Conservation (phyloP, 2,113 vertebrate genomes). For the Erythrocercus mccallii region DNA sequence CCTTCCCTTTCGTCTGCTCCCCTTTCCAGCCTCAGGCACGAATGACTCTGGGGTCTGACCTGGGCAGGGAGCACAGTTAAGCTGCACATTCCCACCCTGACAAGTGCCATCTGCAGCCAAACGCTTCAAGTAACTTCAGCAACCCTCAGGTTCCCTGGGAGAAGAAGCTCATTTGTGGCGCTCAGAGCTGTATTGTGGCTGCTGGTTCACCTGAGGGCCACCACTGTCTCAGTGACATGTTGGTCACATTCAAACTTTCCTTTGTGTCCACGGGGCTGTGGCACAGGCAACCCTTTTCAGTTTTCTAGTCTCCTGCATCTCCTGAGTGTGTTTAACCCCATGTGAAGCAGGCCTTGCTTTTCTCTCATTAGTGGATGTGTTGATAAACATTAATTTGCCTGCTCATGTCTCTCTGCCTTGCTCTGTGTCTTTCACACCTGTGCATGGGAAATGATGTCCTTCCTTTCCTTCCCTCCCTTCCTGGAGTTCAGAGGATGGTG, state of each 20-base stretch:
- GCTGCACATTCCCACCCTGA: neutral
- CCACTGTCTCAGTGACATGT: rapidly evolving
- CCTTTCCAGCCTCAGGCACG: rapidly evolving
- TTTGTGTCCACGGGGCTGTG: neutral
- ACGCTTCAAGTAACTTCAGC: neutral
- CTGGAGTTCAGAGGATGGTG: neutral
- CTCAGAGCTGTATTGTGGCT: neutral
- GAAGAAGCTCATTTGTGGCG: neutral
- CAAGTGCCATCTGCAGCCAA: neutral
- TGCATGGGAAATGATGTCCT: neutral
- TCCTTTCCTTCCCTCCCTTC: neutral
- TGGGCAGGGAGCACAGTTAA: neutral
- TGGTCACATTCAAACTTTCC: neutral
- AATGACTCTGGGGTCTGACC: neutral
- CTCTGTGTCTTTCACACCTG: neutral
- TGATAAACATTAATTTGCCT: neutral
- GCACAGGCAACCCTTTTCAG: neutral
- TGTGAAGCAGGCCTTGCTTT: neutral
- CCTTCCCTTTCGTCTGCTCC: neutral
- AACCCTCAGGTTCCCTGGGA: neutral
- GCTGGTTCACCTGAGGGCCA: neutral
- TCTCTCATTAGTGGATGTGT: neutral
- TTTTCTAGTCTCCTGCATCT: neutral
- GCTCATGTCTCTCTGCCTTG: neutral
- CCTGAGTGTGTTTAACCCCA: neutral